Conservation (phyloP, 2,888 invertebrate species). For the Quadriops clusia region DNA sequence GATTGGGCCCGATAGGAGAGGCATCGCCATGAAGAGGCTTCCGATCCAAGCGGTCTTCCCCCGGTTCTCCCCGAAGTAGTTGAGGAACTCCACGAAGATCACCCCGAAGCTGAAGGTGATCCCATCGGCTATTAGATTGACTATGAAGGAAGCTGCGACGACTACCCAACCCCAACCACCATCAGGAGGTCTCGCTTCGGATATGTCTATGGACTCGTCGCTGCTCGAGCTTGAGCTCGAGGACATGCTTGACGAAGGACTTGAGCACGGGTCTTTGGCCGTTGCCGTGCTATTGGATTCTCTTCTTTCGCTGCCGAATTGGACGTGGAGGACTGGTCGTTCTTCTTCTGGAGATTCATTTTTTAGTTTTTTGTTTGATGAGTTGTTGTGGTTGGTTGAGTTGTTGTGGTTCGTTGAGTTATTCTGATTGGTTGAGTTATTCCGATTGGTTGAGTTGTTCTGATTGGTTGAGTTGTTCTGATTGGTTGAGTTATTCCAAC, state of each 20-base stretch:
- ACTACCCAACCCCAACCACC: slow-evolving; percentile 93
- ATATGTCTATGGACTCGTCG: slow-evolving; percentile 49
- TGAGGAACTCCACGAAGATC: slow-evolving; percentile 72
- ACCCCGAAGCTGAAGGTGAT: slow-evolving; percentile 88
- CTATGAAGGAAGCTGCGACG: slow-evolving; percentile 77
- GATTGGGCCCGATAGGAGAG: slow-evolving; percentile 73
- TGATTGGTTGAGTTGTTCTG: too few relatives aligned
- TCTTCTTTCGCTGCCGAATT: slow-evolving; percentile 40
- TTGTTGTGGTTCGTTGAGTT: too few relatives aligned
- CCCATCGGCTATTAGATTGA: slow-evolving; percentile 85
- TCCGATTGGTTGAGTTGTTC: too few relatives aligned
- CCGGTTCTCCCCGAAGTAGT: slow-evolving; percentile 73
- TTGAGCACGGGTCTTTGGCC: slow-evolving; percentile 17
- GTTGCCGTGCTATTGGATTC: slow-evolving; percentile 18
- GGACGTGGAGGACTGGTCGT: slow-evolving; percentile 42
- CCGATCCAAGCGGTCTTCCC: slow-evolving; percentile 86
- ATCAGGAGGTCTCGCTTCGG: slow-evolving; percentile 66
- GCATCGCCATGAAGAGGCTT: slow-evolving; percentile 84
- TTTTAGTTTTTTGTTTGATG: slow-evolving; percentile 8
- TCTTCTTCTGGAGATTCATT: slow-evolving; percentile 23
- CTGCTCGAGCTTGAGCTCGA: slow-evolving; percentile 44
- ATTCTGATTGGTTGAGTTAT: too few relatives aligned
- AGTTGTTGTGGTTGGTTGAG: too few relatives aligned
- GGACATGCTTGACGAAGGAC: slow-evolving; percentile 28
- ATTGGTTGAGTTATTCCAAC: too few relatives aligned